Base-by-base conservation (phyloP, 2,113 vertebrate genomes). In the Haemorhous mexicanus region DNA sequence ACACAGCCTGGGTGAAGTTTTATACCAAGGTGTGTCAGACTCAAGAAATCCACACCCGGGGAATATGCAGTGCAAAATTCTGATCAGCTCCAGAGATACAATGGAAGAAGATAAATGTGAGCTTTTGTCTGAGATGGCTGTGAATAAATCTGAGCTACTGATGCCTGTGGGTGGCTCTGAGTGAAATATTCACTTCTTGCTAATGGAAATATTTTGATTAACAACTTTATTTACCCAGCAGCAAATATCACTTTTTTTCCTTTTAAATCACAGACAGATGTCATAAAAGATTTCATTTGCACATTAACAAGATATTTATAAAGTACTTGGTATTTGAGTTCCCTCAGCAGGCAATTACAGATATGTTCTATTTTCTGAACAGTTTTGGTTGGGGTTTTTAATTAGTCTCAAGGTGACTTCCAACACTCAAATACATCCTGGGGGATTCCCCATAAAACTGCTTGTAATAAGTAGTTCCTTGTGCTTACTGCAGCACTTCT, bases 161-260 rank as follows among this genome's bases (percentile, higher is more conserved):
- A 50, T 72, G 58, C 70, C 75, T 56, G 41, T 85, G 79, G 76
- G 75, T 85, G 70, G 72, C n/a, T 91, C 64, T 9, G 8, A 95
- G 30, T 43, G 73, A 75, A 93, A 87, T 47, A 74, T 14, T 90
- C 83, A 53, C 43, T 61, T 82, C 49, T 74, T 35, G 10, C 35
- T 76, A 88, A 67, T 61, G 70, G 79, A 83, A 94, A 88, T 92
- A 76, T 83, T 80, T 88, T 90, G 88, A 93, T 87, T 94, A 87
- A 78, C 52, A 87, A 46, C 47, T 90, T 70, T 33, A 47, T 90
- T 90, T 83, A 69, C 66, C 66, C 87, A 15, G 50, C 55, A n/a
- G 66, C 70, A 93, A 94, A 63, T 43, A 35, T 6, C 8, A 22
- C 21, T 72, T 82, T 35, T n/a, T 78, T 66, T 35, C 20, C 18